Evolutionary conservation across 1,140 invertebrate genomes (phyloP).

Genomic region (Brachionus asplanchnoidis): DNA sequence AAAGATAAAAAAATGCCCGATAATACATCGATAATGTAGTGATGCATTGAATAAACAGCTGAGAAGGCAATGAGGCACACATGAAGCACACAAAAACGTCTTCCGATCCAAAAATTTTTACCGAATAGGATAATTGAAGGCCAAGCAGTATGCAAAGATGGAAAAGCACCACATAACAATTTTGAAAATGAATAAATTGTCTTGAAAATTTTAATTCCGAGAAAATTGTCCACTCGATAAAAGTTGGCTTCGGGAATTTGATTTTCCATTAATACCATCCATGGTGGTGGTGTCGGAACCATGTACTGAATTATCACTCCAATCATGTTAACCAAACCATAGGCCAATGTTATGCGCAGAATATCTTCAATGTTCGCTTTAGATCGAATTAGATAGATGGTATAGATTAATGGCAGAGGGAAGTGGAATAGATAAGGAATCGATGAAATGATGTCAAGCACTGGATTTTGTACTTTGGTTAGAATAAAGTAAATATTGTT

Average conservation of each 20-base stretch:
- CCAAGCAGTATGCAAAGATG: constrained; percentile 13
- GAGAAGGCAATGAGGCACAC: not conserved
- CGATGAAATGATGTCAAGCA: not conserved
- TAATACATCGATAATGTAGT: not conserved
- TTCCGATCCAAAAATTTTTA: not conserved
- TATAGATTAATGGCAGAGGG: not conserved
- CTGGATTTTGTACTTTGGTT: not conserved
- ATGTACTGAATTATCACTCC: not conserved
- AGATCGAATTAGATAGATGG: not conserved
- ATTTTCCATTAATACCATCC: not conserved
- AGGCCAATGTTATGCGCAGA: not conserved
- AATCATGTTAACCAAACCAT: not conserved
- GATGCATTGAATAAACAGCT: constrained; percentile 9
- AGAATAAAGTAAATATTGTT: not conserved
- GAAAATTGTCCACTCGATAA: not conserved
- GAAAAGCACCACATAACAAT: not conserved
- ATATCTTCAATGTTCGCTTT: not conserved
- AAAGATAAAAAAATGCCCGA: not conserved
- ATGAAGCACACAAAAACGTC: not conserved
- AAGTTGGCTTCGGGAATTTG: constrained; percentile 8
- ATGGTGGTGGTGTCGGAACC: not conserved
- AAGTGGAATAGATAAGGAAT: constrained; percentile 13
- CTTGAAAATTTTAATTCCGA: not conserved
- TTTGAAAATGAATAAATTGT: not conserved
- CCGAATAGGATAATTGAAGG: not conserved